These are phyloP conservation scores for Mesorhabditis belari DNA, from an alignment of 2,888 invertebrate genomes.

Conservation along the genomic window DNA sequence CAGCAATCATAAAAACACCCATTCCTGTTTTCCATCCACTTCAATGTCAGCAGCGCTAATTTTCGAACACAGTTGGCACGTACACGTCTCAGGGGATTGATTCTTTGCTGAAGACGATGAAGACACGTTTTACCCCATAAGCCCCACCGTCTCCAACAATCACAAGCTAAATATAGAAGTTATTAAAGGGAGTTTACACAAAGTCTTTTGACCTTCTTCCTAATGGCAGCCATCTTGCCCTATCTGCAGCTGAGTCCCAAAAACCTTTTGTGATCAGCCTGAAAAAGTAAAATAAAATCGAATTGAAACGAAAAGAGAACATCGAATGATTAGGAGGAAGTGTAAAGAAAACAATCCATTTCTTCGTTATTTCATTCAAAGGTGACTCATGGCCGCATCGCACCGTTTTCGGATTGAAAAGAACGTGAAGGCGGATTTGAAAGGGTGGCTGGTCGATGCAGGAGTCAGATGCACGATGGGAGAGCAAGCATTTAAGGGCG, in stretches of 20 bases:
- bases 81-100: constrained; percentile 96
- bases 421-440: not conserved
- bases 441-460: not conserved
- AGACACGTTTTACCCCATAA: constrained; percentile 98
- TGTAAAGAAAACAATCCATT: not conserved
- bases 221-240: constrained; percentile 36
- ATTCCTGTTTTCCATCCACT: constrained; percentile 81
- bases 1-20: no score
- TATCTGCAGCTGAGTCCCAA: not conserved
- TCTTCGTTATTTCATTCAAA: not conserved
- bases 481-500: no score
- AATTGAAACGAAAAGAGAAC: no score
- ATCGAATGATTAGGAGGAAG: not conserved
- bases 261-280: no score
- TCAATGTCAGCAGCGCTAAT: constrained; percentile 99
- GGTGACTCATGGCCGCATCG: no score
- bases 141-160: constrained; percentile 75
- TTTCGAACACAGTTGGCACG: constrained; percentile 98
- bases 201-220: constrained; percentile 38
- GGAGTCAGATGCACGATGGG: not conserved
- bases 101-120: constrained; percentile 99
- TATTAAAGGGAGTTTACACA: not conserved
- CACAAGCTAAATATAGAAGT: constrained; percentile 33
- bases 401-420: no score
- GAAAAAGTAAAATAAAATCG: no score